A percentile compares a stretch with the other conserved stretches of the same genome.
These are phyloP conservation scores for Platichthys stellatus DNA, from an alignment of 2,113 vertebrate species.

Conservation along the genomic window DNA sequence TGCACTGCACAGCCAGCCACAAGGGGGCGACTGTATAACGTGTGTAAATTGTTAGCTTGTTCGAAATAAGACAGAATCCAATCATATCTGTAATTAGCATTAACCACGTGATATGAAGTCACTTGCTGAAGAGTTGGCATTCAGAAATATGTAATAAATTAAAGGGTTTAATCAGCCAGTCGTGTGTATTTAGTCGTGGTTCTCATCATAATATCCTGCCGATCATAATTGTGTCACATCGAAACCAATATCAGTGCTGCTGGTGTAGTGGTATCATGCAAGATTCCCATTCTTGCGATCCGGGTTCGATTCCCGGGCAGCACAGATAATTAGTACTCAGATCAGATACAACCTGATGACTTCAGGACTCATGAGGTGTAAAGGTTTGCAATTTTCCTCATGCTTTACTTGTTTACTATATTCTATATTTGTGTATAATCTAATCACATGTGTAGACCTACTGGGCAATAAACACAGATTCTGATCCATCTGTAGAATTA, in stretches of 20 bases:
- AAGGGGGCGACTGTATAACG: no score
- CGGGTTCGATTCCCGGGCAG: conserved; percentile 94
- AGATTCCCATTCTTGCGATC: conserved; percentile 99
- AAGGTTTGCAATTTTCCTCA: no score
- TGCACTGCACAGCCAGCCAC: no score
- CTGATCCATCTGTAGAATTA: background rate
- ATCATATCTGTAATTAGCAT: background rate
- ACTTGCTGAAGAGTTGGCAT: conserved; percentile 1
- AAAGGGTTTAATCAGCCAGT: conserved; percentile 31
- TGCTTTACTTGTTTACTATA: no score
- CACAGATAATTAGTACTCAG: no score
- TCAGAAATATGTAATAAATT: conserved; percentile 9
- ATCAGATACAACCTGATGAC: no score
- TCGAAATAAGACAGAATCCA: no score
- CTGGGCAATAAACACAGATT: no score
- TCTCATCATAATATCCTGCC: conserved; percentile 40
- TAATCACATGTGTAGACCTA: background rate
- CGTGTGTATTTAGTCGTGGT: conserved; percentile 36
- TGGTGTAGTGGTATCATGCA: conserved; percentile 99
- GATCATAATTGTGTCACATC: conserved; percentile 2
- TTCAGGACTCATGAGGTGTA: no score
- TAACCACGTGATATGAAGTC: background rate
- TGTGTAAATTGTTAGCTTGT: no score
- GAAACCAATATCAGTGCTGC: conserved; percentile 66
- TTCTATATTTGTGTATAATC: no score